Evolutionary conservation across 2,113 vertebrate genomes (phyloP), one percentile per base, ranked within the genome.

Genomic region (Pagrus major): DNA sequence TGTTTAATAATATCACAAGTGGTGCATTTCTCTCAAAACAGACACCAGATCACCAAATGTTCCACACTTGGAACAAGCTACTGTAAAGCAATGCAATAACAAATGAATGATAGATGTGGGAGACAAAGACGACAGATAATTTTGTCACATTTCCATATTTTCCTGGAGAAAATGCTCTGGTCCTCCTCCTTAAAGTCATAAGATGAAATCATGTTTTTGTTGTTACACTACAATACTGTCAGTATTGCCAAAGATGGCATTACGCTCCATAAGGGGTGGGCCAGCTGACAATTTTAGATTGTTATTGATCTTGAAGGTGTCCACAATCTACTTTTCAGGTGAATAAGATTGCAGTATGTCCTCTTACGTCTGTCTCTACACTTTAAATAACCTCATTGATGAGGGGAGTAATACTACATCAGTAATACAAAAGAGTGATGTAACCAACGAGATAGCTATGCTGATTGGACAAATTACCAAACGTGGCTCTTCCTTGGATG

Each of bases 1-100:
- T 67, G 76, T 86, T 83, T 71, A 81, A 83, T 89, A 39, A 76
- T 47, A 71, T 83, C 55, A 46, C 16, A 27, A 39, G 23, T 31
- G 11, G 11, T 55, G 59, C 52, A 49, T 79, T 56, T 47, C 25
- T 77, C 49, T 81, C 25, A 71, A 66, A 85, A 66, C 47, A 64
- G 44, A 65, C 42, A 60, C 60, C 49, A 83, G 31, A 74, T 79
- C 71, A 23, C n/a, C 44, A 68, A 80, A 49, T 76, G 47, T 65
- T 69, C 64, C 37, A 58, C 41, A 71, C 49, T 65, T 60, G 65
- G 60, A 87, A 61, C 64, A 56, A 72, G 18, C 21, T n/a, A 12
- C 55, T 63, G 47, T 25, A 52, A 81, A 47, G n/a, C 51, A 66
- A 68, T 31, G 18, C 16, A 73, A 67, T 71, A 23, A 66, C 27